These are phyloP conservation scores for Sebastolobus alascanus DNA, from an alignment of 2,797 vertebrate genomes.

Conservation along the genomic window DNA sequence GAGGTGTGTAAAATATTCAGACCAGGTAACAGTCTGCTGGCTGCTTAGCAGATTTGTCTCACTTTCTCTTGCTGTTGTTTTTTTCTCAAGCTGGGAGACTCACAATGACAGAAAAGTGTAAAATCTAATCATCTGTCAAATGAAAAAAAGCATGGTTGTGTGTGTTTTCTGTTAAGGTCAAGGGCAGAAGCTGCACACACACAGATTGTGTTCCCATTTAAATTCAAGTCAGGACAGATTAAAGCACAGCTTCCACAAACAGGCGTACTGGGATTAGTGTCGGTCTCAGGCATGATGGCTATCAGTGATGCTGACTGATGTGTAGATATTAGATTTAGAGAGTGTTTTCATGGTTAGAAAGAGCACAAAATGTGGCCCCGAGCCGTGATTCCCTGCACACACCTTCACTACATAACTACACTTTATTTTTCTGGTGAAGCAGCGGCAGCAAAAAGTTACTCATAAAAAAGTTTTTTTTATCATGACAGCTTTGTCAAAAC, in stretches of 20 bases:
- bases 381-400: not conserved
- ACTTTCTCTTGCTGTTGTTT: not conserved
- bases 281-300: not conserved
- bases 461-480: not conserved
- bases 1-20: constrained; percentile 40
- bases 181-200: not conserved
- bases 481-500: not conserved
- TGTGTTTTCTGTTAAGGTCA: not conserved
- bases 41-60: not conserved
- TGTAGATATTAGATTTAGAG: not conserved
- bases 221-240: constrained; percentile 31
- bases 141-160: not conserved
- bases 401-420: not conserved
- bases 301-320: constrained; percentile 12
- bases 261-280: constrained; percentile 21
- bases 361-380: not conserved
- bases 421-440: not conserved
- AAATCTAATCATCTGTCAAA: not conserved
- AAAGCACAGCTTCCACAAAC: not conserved
- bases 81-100: not conserved
- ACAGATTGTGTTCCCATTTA: constrained; percentile 15
- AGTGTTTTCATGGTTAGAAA: constrained; percentile 2
- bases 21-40: not conserved
- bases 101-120: not conserved
- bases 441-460: not conserved